Percentiles rank a stretch among this genome's conserved stretches.
Conservation (phyloP, 2,113 vertebrate genomes). For the Heterocephalus glaber region DNA sequence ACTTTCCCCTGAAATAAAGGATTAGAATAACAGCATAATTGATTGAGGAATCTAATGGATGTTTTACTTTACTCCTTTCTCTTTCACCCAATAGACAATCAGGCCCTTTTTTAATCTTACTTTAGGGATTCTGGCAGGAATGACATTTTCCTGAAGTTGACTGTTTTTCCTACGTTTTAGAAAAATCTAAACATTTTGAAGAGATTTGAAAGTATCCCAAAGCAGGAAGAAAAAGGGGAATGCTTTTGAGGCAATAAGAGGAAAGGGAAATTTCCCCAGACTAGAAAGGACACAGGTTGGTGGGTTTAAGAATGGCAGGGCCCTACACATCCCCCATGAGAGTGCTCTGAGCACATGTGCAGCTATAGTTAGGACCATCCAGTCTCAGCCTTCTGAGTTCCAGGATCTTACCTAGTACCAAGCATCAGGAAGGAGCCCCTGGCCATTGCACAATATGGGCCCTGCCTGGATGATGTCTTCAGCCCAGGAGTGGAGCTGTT, state of each 20-base stretch:
- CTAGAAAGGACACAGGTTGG: neutral
- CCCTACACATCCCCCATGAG: fast-evolving
- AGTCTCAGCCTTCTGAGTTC: neutral
- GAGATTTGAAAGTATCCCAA: neutral
- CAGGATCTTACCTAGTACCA: neutral
- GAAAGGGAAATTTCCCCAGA: neutral
- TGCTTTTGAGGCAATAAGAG: neutral
- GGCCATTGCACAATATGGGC: neutral
- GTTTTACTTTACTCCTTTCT: conserved; percentile 21
- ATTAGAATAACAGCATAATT: neutral
- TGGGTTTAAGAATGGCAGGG: neutral
- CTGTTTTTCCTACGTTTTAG: conserved; percentile 17
- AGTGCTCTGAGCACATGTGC: neutral
- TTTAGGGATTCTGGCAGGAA: neutral
- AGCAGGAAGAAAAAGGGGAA: neutral
- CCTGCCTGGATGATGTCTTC: neutral
- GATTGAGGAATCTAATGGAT: neutral
- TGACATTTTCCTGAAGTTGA: neutral
- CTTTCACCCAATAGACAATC: neutral
- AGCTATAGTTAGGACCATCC: neutral
- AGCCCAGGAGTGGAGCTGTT: neutral
- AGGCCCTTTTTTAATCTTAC: neutral
- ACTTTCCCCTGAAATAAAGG: conserved; percentile 20
- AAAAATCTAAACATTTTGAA: conserved; percentile 39
- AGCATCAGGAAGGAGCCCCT: neutral